Percentiles rank a stretch among this genome's conserved stretches.
These are phyloP conservation scores for Corbicula japonica DNA, from an alignment of 2,888 invertebrate genomes.

Conservation along the genomic window DNA sequence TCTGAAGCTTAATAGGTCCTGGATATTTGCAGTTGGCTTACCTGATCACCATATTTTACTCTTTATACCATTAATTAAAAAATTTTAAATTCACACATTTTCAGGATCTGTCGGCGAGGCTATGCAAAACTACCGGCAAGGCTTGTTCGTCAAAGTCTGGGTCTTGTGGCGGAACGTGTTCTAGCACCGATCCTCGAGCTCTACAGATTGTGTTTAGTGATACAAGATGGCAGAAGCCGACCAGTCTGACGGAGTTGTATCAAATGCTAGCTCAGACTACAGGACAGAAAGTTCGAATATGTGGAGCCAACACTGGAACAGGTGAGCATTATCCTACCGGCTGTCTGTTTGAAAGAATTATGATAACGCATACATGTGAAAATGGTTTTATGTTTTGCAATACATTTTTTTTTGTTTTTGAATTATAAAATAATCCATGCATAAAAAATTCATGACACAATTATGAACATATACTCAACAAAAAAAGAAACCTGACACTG, in stretches of 20 bases:
- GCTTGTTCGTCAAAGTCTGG: constrained; percentile 65
- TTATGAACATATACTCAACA: too few species aligned
- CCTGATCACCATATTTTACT: too few species aligned
- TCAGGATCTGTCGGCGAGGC: constrained; percentile 57
- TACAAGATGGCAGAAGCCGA: constrained; percentile 78
- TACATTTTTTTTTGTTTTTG: too few species aligned
- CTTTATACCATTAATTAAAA: neutral
- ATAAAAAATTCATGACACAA: too few species aligned
- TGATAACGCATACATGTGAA: too few species aligned
- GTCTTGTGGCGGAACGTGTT: constrained; percentile 56
- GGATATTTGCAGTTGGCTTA: too few species aligned
- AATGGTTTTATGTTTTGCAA: too few species aligned
- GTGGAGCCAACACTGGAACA: constrained; percentile 92
- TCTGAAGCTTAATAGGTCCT: too few species aligned
- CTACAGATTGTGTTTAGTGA: constrained; percentile 73
- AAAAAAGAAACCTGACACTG: too few species aligned
- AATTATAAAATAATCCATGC: too few species aligned
- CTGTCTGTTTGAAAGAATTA: neutral
- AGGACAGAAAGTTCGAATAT: constrained; percentile 86
- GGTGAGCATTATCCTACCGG: too few species aligned
- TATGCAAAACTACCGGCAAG: constrained; percentile 75
- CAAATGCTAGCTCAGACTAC: constrained; percentile 65
- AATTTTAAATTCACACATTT: neutral
- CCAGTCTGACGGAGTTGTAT: constrained; percentile 68
- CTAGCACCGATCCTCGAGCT: constrained; percentile 33